These are phyloP conservation scores for Prunella strophiata DNA, from an alignment of 2,797 vertebrate genomes.

Conservation along the genomic window DNA sequence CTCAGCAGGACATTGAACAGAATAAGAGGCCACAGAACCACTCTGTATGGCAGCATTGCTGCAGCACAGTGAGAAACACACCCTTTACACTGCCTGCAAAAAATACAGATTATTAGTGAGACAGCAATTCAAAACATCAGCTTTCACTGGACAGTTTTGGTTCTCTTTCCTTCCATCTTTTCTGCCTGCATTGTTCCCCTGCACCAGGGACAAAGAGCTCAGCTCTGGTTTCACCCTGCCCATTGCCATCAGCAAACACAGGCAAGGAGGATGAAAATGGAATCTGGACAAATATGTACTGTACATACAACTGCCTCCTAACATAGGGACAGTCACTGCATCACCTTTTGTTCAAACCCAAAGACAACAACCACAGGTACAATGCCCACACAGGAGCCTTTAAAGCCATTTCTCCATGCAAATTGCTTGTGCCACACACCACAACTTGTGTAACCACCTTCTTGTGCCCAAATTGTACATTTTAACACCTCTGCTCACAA, in stretches of 20 bases:
- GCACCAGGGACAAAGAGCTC: not conserved
- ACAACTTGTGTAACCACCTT: not conserved
- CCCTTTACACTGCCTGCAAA: not conserved
- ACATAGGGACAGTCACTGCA: not conserved
- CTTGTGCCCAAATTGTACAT: accelerated
- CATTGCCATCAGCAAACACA: not conserved
- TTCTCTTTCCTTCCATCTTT: not conserved
- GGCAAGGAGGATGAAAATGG: no score
- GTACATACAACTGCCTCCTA: not conserved
- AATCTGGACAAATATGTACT: not conserved
- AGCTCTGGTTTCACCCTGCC: not conserved
- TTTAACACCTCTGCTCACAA: not conserved
- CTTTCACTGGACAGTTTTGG: not conserved
- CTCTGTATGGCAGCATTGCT: accelerated
- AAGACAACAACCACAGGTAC: not conserved
- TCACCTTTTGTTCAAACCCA: not conserved
- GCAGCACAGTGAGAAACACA: not conserved
- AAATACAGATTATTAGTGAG: not conserved
- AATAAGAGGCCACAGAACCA: not conserved
- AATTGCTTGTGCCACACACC: not conserved
- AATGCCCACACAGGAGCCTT: not conserved
- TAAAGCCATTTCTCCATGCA: not conserved
- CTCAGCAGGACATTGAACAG: not conserved
- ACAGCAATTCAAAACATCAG: not conserved
- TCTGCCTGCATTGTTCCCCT: not conserved